These are phyloP conservation scores for Lerista edwardsae DNA, from an alignment of 2,797 vertebrate genomes.

Conservation along the genomic window DNA sequence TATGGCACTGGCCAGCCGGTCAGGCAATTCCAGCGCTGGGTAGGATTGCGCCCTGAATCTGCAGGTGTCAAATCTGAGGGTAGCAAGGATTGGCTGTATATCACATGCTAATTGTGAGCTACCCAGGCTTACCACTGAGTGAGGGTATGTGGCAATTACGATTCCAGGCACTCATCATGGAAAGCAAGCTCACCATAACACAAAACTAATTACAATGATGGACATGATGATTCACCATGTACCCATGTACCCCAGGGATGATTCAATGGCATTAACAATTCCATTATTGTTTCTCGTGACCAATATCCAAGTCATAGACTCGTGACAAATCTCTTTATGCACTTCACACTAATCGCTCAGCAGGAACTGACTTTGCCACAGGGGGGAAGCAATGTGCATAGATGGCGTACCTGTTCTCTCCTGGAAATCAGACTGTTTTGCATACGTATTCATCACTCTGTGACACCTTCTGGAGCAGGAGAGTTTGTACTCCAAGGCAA, in stretches of 20 bases:
- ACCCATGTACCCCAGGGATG: neutral
- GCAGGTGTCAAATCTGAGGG: no score
- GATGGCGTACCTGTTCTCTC: neutral
- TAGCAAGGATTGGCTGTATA: no score
- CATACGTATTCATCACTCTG: neutral
- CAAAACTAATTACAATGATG: neutral
- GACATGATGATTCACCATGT: neutral
- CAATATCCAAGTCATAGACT: neutral
- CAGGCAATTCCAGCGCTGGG: no score
- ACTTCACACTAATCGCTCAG: conserved; percentile 6
- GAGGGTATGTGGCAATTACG: neutral
- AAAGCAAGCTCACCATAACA: neutral
- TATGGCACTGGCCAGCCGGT: no score
- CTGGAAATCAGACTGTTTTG: neutral
- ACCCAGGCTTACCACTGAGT: neutral
- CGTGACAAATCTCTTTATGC: neutral
- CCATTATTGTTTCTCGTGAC: neutral
- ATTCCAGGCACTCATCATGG: neutral
- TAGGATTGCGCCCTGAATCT: no score
- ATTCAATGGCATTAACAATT: neutral
- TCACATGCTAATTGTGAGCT: no score
- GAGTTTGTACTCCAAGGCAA: neutral
- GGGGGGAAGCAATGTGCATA: neutral
- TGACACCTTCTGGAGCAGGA: neutral
- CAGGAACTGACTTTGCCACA: neutral